These are phyloP conservation scores for Toxonevra muliebris DNA, from an alignment of 2,888 invertebrate species.

Conservation along the genomic window DNA sequence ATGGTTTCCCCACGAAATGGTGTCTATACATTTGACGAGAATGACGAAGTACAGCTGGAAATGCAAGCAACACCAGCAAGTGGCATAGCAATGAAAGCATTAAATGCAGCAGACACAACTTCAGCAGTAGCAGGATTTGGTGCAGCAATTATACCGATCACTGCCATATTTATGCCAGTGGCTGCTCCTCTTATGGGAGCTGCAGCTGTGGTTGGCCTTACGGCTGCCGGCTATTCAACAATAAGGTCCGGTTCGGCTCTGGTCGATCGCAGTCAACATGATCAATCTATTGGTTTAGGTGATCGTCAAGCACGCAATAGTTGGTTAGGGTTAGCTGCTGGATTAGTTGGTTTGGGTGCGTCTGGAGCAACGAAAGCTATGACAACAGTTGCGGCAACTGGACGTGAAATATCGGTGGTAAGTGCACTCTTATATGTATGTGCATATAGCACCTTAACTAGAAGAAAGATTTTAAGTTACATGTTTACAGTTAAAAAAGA, in stretches of 20 bases:
- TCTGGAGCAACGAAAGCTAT: constrained; percentile 52
- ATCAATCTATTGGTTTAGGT: constrained; percentile 53
- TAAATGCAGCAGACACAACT: constrained; percentile 44
- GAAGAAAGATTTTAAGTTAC: too few species aligned
- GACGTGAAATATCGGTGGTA: constrained; percentile 52
- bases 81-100: constrained; percentile 24
- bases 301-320: constrained; percentile 52
- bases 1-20: constrained; percentile 66
- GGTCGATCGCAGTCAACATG: constrained; percentile 53
- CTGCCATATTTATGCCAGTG: constrained; percentile 37
- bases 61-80: constrained; percentile 51
- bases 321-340: constrained; percentile 54
- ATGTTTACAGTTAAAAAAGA: too few species aligned
- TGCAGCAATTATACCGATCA: constrained; percentile 47
- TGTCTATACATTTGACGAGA: constrained; percentile 48
- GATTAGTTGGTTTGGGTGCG: constrained; percentile 51
- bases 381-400: constrained; percentile 48
- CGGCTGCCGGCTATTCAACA: constrained; percentile 50
- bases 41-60: constrained; percentile 44
- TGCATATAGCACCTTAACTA: too few species aligned
- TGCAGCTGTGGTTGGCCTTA: constrained; percentile 45
- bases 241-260: constrained; percentile 50
- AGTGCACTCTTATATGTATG: constrained; percentile 25
- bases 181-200: constrained; percentile 48
- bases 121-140: constrained; percentile 46